Percentiles rank a stretch among this genome's conserved stretches.
phyloP scores from a whole-genome alignment of 2,888 invertebrate genomes.

The Diarsia rubi region DNA sequence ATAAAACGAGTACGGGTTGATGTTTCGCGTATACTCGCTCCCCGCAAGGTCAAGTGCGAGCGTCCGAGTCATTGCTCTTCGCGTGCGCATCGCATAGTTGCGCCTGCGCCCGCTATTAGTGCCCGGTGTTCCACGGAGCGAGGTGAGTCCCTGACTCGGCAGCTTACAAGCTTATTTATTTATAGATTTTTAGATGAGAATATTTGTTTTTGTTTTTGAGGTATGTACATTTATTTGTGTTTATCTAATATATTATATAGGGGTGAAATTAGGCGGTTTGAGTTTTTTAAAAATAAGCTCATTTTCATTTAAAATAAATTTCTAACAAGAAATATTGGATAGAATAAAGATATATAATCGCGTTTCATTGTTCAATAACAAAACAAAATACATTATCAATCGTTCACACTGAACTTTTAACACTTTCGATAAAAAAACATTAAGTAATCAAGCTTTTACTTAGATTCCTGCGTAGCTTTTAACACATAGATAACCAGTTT shows the following conservation, averaged over 20 bases:
- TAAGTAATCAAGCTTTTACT: not conserved
- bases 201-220: not conserved
- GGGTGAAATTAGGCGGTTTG: not conserved
- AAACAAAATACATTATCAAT: not conserved
- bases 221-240: not conserved
- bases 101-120: constrained; percentile 73
- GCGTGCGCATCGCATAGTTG: constrained; percentile 77
- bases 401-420: not conserved
- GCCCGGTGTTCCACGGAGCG: constrained; percentile 63
- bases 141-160: constrained; percentile 66
- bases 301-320: not conserved
- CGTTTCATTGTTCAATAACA: not conserved
- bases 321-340: not conserved
- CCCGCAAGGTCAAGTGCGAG: constrained; percentile 88
- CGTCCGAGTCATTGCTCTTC: constrained; percentile 89
- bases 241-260: too few species aligned
- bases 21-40: constrained; percentile 87
- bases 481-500: not conserved
- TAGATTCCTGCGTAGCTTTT: not conserved
- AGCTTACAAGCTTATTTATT: constrained; percentile 54
- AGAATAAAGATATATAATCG: not conserved
- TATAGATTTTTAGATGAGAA: constrained; percentile 25
- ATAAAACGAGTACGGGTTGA: constrained; percentile 87
- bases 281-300: not conserved
- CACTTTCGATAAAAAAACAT: not conserved